phyloP scores from a whole-genome alignment of 2,888 invertebrate genomes.

The Reticulitermes lucifugus region DNA sequence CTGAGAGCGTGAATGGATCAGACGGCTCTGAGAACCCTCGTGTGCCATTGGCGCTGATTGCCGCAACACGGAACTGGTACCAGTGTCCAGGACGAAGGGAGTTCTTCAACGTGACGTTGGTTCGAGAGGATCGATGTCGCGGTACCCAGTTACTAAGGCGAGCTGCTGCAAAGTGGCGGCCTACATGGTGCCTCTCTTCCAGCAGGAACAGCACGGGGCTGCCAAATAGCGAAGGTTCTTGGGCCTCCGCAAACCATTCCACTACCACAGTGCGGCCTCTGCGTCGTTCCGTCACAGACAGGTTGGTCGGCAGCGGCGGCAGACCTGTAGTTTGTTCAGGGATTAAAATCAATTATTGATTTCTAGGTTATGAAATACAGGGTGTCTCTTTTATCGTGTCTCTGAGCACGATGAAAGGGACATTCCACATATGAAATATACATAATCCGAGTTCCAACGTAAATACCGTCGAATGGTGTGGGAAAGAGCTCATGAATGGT shows the following conservation, averaged over 20 bases:
- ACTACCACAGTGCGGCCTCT: constrained; percentile 66
- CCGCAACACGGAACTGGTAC: constrained; percentile 84
- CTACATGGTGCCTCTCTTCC: constrained; percentile 78
- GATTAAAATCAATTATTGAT: no score
- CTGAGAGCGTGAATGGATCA: constrained; percentile 66
- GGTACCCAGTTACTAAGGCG: constrained; percentile 75
- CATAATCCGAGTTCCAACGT: no score
- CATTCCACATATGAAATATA: no score
- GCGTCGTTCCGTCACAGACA: constrained; percentile 70
- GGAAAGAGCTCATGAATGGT: no score
- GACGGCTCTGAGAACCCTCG: constrained; percentile 76
- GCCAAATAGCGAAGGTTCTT: constrained; percentile 48
- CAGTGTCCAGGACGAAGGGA: constrained; percentile 77
- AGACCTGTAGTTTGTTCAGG: constrained; percentile 63
- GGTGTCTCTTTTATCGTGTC: no score
- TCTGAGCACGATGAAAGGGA: no score
- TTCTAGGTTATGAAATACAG: no score
- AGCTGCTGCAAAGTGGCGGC: constrained; percentile 73
- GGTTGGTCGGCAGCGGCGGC: constrained; percentile 72
- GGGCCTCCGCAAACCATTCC: constrained; percentile 61
- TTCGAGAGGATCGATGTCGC: constrained; percentile 67
- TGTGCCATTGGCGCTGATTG: constrained; percentile 78
- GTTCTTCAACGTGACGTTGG: constrained; percentile 68
- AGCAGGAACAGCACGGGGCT: constrained; percentile 68
- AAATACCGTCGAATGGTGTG: no score